phyloP scores from a whole-genome alignment of 2,797 vertebrate species.

The Sandelia bainsii region DNA sequence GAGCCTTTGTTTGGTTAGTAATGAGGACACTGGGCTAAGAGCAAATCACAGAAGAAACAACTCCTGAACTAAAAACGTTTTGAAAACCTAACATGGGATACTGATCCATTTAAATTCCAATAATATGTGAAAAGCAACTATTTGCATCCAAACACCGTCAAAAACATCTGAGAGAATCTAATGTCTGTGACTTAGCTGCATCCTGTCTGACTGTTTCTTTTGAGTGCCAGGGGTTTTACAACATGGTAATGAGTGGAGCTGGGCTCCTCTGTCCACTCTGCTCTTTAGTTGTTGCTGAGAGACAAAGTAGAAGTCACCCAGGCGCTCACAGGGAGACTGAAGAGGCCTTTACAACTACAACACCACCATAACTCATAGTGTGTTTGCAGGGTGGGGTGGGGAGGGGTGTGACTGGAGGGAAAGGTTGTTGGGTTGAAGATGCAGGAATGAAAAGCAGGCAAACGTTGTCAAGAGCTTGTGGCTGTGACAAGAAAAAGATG shows the following conservation, averaged over 20 bases:
- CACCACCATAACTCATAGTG: slow-evolving; percentile 73
- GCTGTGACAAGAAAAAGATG: slow-evolving; percentile 8
- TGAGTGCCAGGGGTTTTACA: slow-evolving; percentile 65
- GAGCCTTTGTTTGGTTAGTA: slow-evolving; percentile 54
- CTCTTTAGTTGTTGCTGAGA: slow-evolving; percentile 79
- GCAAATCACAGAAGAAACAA: slow-evolving; percentile 9
- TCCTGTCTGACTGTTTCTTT: slow-evolving; percentile 50
- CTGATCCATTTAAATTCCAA: neutral
- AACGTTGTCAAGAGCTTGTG: neutral
- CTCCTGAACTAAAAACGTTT: neutral
- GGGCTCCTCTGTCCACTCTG: slow-evolving; percentile 62
- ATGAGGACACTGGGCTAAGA: slow-evolving; percentile 35
- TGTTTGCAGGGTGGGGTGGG: neutral
- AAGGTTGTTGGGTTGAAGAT: neutral
- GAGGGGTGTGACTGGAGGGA: slow-evolving; percentile 11
- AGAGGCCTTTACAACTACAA: slow-evolving; percentile 59
- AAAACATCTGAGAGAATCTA: neutral
- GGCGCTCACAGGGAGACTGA: slow-evolving; percentile 55
- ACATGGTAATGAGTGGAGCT: slow-evolving; percentile 78
- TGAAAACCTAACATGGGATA: neutral
- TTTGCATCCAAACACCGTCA: neutral
- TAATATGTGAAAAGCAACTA: neutral
- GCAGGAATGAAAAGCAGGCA: neutral
- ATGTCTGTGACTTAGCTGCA: slow-evolving; percentile 20
- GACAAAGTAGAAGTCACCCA: slow-evolving; percentile 79